Base-by-base conservation (phyloP, 2,113 vertebrate genomes). In the Solenodon paradoxus region DNA sequence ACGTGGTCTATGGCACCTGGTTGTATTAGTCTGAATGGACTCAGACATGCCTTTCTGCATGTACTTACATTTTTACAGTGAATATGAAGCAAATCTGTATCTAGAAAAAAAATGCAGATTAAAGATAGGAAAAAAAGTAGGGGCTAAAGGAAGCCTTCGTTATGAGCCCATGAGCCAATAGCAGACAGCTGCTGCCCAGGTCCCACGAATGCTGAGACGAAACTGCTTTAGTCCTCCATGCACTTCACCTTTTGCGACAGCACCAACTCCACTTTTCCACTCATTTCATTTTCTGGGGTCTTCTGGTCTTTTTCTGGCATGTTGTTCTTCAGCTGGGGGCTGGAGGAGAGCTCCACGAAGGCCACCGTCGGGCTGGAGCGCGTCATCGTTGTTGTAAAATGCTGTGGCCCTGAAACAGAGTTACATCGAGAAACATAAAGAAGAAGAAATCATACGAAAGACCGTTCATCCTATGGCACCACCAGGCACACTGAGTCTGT, bases 201-300 rank as follows among this genome's bases (percentile, higher is more conserved):
- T n/a, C n/a, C n/a, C n/a, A n/a, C n/a, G n/a, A n/a, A n/a, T n/a
- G n/a, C n/a, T n/a, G n/a, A n/a, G n/a, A n/a, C n/a, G n/a, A n/a
- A 7, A 5, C 1, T 2, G n/a, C 55, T 47, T 30, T 3, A 0
- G 19, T 7, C 38, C 26, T 15, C 47, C 0, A 0, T 0, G 42
- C 3, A 38, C 49, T 8, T 71, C 90, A 99, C 99, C 98, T 98
- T 98, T 2, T 84, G 98, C 0, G 93, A 90, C 69, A 96, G 88
- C 94, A 97, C 69, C 92, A 79, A 40, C 47, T 97, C 97, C 78
- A 97, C 72, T 89, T 97, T 97, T 28, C 97, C 97, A 28, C 97
- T 96, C 95, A 97, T 95, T 59, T 96, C 97, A 5, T 0, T 61
- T 87, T 97, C 98, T 6, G 47, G 61, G 74, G 97, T 96, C 63